These are phyloP conservation scores for Eciton burchellii DNA, from an alignment of 1,140 invertebrate genomes.

Conservation along the genomic window DNA sequence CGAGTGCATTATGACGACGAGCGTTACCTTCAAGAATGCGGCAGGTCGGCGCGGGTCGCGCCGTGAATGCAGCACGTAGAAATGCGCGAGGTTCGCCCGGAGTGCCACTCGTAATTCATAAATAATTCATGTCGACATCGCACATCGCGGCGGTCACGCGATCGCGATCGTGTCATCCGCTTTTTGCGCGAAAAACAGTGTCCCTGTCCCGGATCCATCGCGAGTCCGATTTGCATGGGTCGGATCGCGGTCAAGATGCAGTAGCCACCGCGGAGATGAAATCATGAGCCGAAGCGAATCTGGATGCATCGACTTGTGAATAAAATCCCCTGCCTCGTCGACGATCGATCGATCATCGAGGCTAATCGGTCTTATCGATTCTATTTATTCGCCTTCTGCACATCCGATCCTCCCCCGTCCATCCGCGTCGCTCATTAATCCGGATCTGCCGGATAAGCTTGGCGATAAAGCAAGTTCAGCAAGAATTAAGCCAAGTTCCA, in stretches of 20 bases:
- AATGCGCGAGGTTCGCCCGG: neutral
- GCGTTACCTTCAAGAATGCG: constrained; percentile 17
- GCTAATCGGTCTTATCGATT: no score
- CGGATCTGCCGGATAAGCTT: no score
- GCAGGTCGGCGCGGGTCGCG: neutral
- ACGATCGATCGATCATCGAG: no score
- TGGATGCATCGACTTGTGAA: neutral
- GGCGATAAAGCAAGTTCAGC: no score
- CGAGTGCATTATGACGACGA: constrained; percentile 25
- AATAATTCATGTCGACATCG: constrained; percentile 65
- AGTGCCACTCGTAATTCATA: constrained; percentile 53
- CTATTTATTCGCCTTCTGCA: no score
- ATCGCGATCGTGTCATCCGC: constrained; percentile 65
- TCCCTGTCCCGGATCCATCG: constrained; percentile 34
- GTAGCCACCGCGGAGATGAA: constrained; percentile 4
- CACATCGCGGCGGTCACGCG: constrained; percentile 56
- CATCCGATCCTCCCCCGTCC: no score
- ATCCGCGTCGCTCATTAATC: no score
- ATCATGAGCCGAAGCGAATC: constrained; percentile 9
- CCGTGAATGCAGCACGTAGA: constrained; percentile 7
- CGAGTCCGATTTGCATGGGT: constrained; percentile 8
- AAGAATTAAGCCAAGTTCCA: no score
- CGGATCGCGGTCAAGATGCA: constrained; percentile 28
- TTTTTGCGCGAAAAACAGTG: constrained; percentile 41
- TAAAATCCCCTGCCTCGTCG: no score